phyloP scores from a whole-genome alignment of 2,888 invertebrate species.

The Priapulus caudatus region DNA sequence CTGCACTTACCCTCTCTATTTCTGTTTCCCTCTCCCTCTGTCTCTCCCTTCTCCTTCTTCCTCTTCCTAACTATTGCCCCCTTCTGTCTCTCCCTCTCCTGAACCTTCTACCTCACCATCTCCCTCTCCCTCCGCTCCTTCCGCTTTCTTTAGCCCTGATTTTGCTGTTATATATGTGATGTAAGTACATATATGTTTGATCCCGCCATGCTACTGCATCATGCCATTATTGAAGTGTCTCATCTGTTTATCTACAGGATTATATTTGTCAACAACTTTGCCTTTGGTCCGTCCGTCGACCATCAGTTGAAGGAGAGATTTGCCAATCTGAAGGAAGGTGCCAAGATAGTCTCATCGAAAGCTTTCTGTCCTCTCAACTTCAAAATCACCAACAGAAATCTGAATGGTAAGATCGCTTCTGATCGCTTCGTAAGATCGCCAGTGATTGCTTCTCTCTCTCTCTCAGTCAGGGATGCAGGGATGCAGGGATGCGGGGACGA shows the following conservation, averaged over 20 bases:
- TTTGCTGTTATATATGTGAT: not conserved
- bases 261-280: conserved; percentile 99
- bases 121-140: not conserved
- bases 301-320: conserved; percentile 91
- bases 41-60: too few relatives aligned
- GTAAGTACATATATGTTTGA: too few relatives aligned
- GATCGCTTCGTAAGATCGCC: too few relatives aligned
- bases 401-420: conserved; percentile 66
- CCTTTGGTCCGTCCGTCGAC: conserved; percentile 93
- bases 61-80: too few relatives aligned
- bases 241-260: conserved; percentile 47
- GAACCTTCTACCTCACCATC: not conserved
- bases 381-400: conserved; percentile 90
- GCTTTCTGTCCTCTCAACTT: conserved; percentile 98
- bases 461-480: too few relatives aligned
- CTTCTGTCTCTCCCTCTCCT: not conserved
- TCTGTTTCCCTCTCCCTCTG: not conserved
- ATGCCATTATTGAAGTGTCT: too few relatives aligned
- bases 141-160: not conserved
- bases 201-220: not conserved
- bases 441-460: too few relatives aligned
- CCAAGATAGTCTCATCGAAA: conserved; percentile 93
- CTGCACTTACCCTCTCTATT: too few relatives aligned
- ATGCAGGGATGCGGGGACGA: too few relatives aligned
- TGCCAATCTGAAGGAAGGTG: conserved; percentile 64